Evolutionary conservation across 2,797 vertebrate genomes (phyloP), one percentile per base, ranked within the genome.

Genomic region (Myotis daubentonii): DNA sequence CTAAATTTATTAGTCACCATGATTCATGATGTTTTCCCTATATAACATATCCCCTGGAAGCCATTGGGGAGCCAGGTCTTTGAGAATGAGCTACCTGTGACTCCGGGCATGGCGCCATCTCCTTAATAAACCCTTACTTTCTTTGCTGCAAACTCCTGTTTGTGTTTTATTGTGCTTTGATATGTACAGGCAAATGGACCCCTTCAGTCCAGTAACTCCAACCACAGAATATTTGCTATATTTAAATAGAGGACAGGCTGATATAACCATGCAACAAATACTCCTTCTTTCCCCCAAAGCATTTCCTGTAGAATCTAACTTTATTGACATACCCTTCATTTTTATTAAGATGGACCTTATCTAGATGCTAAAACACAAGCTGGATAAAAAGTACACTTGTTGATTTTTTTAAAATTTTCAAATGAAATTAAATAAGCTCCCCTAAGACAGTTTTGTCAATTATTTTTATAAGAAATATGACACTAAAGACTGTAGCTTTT

Each of bases 381-480:
- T 85, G 36, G 5, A 87, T 94, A 71, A 83, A 92, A 94, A 83
- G 3, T 38, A 10, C 2, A 36, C 0, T 16, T 55, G 12, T 66
- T 80, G 87, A 13, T 85, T 85, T 76, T 57, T 53, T 91, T 12
- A 36, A 36, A 36, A 36, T 89, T 89, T 89, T 89, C 47, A 70
- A 83, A 51, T 68, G 49, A 81, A 92, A 88, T 72, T 87, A 74
- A 75, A 70, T 93, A 44, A 88, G 28, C 6, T 78, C 17, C 20
- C 49, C 6, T 55, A 74, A 79, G 17, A 87, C 47, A 65, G 6
- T 80, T 95, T 87, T 89, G 8, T 86, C 38, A 55, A 38, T 91
- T 91, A 57, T 53, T 89, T 89, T 93, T 86, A 60, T 94, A 65
- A 55, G 44, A 80, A 84, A 89, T 87, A 33, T 55, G 17, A 51